Evolutionary conservation across 2,888 invertebrate species (phyloP), one percentile per base, ranked within the genome.

Genomic region (Pyrrhosoma nymphula): DNA sequence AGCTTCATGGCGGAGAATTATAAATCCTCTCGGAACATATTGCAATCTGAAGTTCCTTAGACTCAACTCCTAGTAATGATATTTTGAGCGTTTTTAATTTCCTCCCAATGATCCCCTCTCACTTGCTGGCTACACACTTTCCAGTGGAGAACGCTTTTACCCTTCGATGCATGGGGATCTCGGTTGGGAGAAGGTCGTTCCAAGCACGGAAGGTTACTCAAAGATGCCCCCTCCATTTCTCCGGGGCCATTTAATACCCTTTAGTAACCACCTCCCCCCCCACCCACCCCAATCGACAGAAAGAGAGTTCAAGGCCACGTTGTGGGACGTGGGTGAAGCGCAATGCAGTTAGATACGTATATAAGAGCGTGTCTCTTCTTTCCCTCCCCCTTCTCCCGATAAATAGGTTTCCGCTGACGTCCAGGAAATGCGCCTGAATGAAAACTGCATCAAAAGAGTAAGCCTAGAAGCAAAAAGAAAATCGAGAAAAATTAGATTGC

Each of bases 261-360:
- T 82, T 82, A 82, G 35, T 35, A 82, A 4, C 26, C 82, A 12
- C 35, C 60, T 8, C 1, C 60, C 60, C 60, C 60, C 16, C 1
- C 60, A 3, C 60, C 60, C 16, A 1, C 60, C 60, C 60, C 60
- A 60, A 16, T 82, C 82, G 82, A 18, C 82, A 35, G 14, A 82
- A 82, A 23, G 30, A 35, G 69, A 82, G 82, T 82, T 82, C 82
- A 82, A 82, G 82, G 82, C 30, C 82, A 35, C 12, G 35, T 1
- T 82, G 82, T 35, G 82, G 82, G 12, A 82, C 82, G 82, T 82
- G 82, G 82, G 35, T 82, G 82, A 82, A 35, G 82, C 82, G 82
- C 82, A 82, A 82, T 82, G 82, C 82, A 82, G 82, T 14, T 82
- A 82, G 35, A 26, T 26, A 82, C 82, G 82, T 82, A 82, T 35